phyloP scores from a whole-genome alignment of 2,888 invertebrate species.

The Pseudoips prasinana region DNA sequence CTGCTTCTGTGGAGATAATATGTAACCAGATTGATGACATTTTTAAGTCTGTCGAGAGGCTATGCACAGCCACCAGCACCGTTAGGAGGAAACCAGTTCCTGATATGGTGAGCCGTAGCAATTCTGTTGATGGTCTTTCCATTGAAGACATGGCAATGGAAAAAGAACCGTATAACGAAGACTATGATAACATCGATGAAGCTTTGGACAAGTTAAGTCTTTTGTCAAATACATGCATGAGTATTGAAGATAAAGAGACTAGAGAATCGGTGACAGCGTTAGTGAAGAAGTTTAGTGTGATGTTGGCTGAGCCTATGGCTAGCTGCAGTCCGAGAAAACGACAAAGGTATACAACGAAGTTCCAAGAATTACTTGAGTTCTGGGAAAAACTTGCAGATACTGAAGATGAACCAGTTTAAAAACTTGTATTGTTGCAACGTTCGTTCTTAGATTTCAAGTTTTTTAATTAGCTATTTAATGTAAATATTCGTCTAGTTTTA shows the following conservation, averaged over 20 bases:
- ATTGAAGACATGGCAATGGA: neutral
- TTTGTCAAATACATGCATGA: conserved; percentile 36
- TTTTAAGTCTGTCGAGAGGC: conserved; percentile 66
- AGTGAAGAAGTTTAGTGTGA: neutral
- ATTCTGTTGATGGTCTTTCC: conserved; percentile 16
- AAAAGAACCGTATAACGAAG: conserved; percentile 27
- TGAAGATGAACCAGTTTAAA: no score
- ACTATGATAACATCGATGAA: conserved; percentile 66
- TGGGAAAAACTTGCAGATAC: conserved; percentile 42
- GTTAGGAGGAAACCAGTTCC: conserved; percentile 32
- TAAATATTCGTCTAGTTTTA: no score
- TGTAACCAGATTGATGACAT: conserved; percentile 67
- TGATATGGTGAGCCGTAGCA: conserved; percentile 25
- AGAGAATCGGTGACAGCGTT: conserved; percentile 1
- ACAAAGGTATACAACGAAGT: conserved; percentile 52
- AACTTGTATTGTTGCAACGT: no score
- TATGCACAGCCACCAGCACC: conserved; percentile 42
- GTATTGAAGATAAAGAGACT: neutral
- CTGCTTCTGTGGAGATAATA: conserved; percentile 62
- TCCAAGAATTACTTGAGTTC: conserved; percentile 64
- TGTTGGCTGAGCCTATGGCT: conserved; percentile 21
- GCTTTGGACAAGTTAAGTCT: conserved; percentile 59
- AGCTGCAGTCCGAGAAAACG: conserved; percentile 52
- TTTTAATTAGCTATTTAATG: no score
- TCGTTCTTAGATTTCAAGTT: no score